Percentiles rank a stretch among this genome's conserved stretches.
These are phyloP conservation scores for Phymatocera aterrima DNA, from an alignment of 2,888 invertebrate species.

Conservation along the genomic window DNA sequence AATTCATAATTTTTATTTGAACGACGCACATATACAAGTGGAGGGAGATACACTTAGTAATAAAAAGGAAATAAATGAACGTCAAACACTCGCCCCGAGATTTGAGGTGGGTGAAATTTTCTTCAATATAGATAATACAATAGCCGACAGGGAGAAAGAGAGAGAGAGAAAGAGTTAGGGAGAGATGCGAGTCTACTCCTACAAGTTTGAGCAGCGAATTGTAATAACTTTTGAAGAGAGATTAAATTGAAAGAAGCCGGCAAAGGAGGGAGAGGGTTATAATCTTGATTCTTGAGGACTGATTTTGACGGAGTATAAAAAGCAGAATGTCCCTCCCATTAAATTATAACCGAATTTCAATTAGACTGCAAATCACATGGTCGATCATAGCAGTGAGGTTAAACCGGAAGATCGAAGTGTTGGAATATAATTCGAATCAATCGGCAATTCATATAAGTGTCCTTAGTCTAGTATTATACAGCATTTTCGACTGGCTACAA, in stretches of 20 bases:
- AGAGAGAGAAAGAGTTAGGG: too few species aligned
- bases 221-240: conserved; percentile 23
- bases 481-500: not conserved
- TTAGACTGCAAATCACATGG: conserved; percentile 16
- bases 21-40: too few species aligned
- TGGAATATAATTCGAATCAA: not conserved
- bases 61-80: not conserved
- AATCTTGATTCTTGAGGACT: conserved; percentile 14
- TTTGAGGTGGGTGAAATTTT: not conserved
- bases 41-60: not conserved
- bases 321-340: not conserved
- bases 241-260: not conserved
- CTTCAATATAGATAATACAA: conserved; percentile 3
- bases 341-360: conserved; percentile 29
- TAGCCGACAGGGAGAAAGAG: too few species aligned
- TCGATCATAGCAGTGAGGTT: conserved; percentile 1
- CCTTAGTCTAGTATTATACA: too few species aligned
- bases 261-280: not conserved
- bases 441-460: too few species aligned
- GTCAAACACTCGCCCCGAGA: not conserved
- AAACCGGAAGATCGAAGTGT: not conserved
- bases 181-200: too few species aligned
- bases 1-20: too few species aligned
- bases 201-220: conserved; percentile 19
- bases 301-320: conserved; percentile 11